Evolutionary conservation across 2,113 vertebrate genomes (phyloP), one percentile per base, ranked within the genome.

Genomic region (Prunella fulvescens): DNA sequence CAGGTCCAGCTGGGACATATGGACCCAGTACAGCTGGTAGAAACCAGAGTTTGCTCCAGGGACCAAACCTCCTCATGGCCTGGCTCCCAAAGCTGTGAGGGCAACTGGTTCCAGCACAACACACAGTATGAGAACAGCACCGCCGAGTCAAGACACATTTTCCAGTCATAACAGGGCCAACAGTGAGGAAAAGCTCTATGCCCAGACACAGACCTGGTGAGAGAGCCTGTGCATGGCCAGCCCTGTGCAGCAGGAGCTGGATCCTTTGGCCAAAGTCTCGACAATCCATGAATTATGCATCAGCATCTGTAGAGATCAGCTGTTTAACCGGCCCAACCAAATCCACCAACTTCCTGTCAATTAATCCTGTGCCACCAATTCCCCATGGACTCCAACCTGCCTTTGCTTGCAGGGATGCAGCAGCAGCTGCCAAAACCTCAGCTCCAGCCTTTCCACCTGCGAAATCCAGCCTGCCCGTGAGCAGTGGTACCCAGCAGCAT

Each of bases 91-190:
- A 25, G 23, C 58, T 51, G 58, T 44, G 31, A 26, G 11, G 20
- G 17, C 25, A 73, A 25, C 39, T 35, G 42, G 22, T 85, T 60
- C 39, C 61, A 85, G 39, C 81, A 56, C 29, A 85, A 51, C 33
- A 42, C 61, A 19, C 56, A 79, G 33, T 9, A 54, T 39, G 42
- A 74, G 62, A 86, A 39, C 61, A 81, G n/a, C 70, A 90, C 11
- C 16, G 39, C 56, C 0, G 0, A 67, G 14, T 5, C 3, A 0
- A 1, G 26, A 39, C 31, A 67, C 6, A 29, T 88, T 70, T 24
- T 87, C 29, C 5, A 10, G n/a, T 25, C 50, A 37, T 28, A 53
- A 25, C 42, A 16, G 1, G 1, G 44, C n/a, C 80, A 76, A 14
- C 7, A 1, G 3, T 2, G 0, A 51, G 62, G 17, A 37, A 64